Percentiles rank a stretch among this genome's conserved stretches.
phyloP scores from a whole-genome alignment of 2,113 vertebrate species.

The Coregonus clupeaformis region DNA sequence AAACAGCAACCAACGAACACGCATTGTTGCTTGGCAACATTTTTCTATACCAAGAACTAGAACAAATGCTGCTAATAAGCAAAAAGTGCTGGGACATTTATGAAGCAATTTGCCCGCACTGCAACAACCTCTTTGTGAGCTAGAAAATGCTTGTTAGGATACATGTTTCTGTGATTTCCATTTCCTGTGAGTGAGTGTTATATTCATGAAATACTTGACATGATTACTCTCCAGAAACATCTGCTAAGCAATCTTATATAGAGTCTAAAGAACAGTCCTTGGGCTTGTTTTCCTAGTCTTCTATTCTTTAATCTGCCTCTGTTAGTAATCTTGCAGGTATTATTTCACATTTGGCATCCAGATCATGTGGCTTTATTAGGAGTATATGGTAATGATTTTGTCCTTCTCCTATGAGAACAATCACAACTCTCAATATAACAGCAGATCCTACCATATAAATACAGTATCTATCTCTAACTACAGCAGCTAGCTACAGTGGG shows the following conservation, averaged over 20 bases:
- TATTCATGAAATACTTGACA: conserved; percentile 25
- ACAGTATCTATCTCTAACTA: no score
- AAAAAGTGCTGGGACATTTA: conserved; percentile 5
- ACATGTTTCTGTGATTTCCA: neutral
- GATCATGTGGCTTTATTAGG: neutral
- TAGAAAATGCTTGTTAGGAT: conserved; percentile 22
- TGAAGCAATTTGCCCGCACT: neutral
- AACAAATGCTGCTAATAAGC: conserved; percentile 33
- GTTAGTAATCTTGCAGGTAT: conserved; percentile 3
- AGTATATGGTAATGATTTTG: neutral
- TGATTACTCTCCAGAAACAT: conserved; percentile 11
- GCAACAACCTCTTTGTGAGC: conserved; percentile 3
- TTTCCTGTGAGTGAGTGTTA: conserved; percentile 18
- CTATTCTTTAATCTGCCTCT: neutral
- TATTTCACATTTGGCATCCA: neutral
- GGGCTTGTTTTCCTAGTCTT: neutral
- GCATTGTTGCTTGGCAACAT: conserved; percentile 43
- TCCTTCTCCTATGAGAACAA: no score
- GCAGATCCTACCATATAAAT: no score
- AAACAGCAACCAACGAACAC: conserved; percentile 11
- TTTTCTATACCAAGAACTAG: conserved; percentile 18
- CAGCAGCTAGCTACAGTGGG: neutral
- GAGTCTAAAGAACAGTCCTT: neutral
- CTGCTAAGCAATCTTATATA: neutral
- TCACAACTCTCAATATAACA: no score